phyloP scores from a whole-genome alignment of 2,113 vertebrate genomes.

The Leucoraja erinaceus region DNA sequence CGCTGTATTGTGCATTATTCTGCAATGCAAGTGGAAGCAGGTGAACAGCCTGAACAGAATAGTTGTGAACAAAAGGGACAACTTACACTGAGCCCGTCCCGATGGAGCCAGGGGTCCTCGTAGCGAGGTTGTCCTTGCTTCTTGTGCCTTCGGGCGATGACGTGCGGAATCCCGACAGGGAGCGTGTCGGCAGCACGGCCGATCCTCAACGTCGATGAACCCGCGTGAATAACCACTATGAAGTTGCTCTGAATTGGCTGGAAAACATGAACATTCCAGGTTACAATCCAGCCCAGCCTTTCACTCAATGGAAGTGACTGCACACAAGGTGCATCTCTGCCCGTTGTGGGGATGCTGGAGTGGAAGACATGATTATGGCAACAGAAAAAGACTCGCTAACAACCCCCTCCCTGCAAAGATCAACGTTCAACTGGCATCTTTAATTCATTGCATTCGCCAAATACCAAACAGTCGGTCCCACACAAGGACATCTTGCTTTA shows the following conservation, averaged over 20 bases:
- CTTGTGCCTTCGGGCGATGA: slow-evolving; percentile 82
- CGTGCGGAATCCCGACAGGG: slow-evolving; percentile 74
- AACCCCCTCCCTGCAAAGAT: too few relatives aligned
- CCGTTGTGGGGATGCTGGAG: too few relatives aligned
- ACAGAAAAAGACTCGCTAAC: too few relatives aligned
- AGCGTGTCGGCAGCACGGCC: slow-evolving; percentile 88
- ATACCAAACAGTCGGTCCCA: too few relatives aligned
- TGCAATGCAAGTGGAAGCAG: not conserved
- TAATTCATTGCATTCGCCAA: too few relatives aligned
- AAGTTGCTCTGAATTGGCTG: slow-evolving; percentile 97
- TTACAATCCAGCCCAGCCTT: too few relatives aligned
- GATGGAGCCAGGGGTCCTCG: slow-evolving; percentile 77
- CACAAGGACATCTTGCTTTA: too few relatives aligned
- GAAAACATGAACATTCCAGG: not conserved
- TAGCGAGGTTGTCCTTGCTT: slow-evolving; percentile 71
- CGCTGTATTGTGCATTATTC: too few relatives aligned
- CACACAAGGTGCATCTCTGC: too few relatives aligned
- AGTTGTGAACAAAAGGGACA: not conserved
- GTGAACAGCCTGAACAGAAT: not conserved
- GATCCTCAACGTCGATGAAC: slow-evolving; percentile 76
- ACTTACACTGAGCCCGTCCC: slow-evolving; percentile 83
- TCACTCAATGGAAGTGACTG: too few relatives aligned
- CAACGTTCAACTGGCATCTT: too few relatives aligned
- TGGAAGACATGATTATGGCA: too few relatives aligned
- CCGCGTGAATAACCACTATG: slow-evolving; percentile 85